Evolutionary conservation across 2,797 vertebrate genomes (phyloP).

Genomic region (Girardinus metallicus): DNA sequence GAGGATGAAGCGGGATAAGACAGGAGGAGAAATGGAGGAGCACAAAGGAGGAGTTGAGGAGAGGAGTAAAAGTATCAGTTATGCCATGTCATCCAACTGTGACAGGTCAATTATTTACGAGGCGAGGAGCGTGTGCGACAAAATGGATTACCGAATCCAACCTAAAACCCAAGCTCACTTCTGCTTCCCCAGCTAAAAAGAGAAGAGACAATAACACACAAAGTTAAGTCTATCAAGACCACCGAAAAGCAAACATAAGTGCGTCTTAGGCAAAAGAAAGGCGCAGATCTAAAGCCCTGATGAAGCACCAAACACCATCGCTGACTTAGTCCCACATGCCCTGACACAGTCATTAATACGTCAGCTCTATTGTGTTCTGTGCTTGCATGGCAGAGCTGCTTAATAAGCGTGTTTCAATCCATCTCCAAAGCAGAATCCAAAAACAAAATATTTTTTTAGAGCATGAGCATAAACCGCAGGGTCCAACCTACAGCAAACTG

Average conservation of each 20-base stretch:
- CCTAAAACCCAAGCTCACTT: conserved; percentile 49
- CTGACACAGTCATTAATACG: conserved; percentile 20
- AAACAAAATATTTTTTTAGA: conserved; percentile 46
- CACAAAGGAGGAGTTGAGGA: conserved; percentile 39
- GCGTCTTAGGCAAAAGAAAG: conserved; percentile 39
- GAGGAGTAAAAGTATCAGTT: conserved; percentile 47
- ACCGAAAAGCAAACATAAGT: conserved; percentile 40
- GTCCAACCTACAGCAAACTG: conserved; percentile 39
- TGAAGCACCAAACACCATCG: conserved; percentile 33
- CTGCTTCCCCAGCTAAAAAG: conserved; percentile 37
- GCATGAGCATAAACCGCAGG: conserved; percentile 34
- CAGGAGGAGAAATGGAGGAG: conserved; percentile 45
- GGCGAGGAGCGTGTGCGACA: conserved; percentile 34
- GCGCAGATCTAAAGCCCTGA: conserved; percentile 22
- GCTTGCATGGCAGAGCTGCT: conserved; percentile 40
- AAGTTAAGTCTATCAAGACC: conserved; percentile 13
- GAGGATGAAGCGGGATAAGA: conserved; percentile 15
- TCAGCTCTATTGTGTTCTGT: conserved; percentile 38
- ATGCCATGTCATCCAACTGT: conserved; percentile 60
- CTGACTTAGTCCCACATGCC: conserved; percentile 10
- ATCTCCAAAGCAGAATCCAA: conserved; percentile 56
- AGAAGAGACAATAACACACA: conserved; percentile 17
- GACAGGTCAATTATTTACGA: conserved; percentile 72
- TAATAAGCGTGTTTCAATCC: conserved; percentile 60
- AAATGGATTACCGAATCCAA: conserved; percentile 54